Base-by-base conservation (phyloP, 2,797 vertebrate genomes). In the Pitangus sulphuratus region DNA sequence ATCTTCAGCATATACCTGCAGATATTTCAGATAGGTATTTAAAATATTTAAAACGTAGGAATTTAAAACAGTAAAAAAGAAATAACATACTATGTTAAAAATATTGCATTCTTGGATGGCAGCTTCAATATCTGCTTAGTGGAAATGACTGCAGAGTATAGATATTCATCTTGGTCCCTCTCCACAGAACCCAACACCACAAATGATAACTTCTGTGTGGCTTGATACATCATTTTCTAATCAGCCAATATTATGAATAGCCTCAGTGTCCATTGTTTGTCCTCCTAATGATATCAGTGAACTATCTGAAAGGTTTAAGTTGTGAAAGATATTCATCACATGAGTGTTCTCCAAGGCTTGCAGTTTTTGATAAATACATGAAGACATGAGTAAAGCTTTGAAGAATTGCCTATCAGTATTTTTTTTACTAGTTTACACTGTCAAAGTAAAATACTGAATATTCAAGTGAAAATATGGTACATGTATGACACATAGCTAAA, bases 81-180 rank as follows among this genome's bases (percentile, higher is more conserved):
- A 4, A 1, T 57, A 56, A 26, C 16, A 4, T n/a, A 24, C 9
- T 57, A 4, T 81, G 19, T n/a, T 87, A 50, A 84, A 65, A 90
- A 78, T 62, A 28, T 9, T 15, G 5, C 1, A 30, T 18, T 28
- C 4, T 57, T 71, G 18, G 5, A 37, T 75, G 2, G 0, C 53
- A 35, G 35, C 51, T 78, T 12, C 20, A 84, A 8, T 54, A n/a
- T 65, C 13, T 54, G 3, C 45, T 48, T 58, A 45, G 22, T 33
- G 45, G 40, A 65, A 11, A 40, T 45, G 11, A 42, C 51, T 47
- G 16, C n/a, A 78, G 39, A n/a, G 7, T 56, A 58, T 50, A 87
- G 35, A 33, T 57, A 30, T 12, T 20, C 7, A 12, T 74, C 12
- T 33, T 62, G 48, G 3, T 33, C 21, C 31, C 44, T 5, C 15